A percentile compares a stretch with the other conserved stretches of the same genome.
phyloP scores from a whole-genome alignment of 2,797 vertebrate species.

The Picus viridis region DNA sequence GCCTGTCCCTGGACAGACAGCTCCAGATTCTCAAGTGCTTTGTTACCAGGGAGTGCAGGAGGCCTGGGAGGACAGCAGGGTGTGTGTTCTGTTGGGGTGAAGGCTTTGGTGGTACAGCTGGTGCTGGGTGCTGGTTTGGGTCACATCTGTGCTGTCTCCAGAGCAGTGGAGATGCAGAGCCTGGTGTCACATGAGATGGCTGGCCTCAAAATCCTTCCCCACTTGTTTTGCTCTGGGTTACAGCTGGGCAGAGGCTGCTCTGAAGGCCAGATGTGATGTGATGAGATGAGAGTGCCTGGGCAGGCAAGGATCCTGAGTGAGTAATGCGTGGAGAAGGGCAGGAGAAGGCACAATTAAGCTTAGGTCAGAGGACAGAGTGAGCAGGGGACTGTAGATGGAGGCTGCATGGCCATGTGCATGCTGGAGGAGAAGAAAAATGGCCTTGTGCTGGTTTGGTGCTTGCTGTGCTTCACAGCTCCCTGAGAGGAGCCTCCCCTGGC shows the following conservation, averaged over 20 bases:
- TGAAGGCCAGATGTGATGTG: constrained; percentile 12
- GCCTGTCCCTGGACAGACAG: background rate
- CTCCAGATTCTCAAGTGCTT: background rate
- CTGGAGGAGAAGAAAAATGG: background rate
- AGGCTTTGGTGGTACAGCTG: background rate
- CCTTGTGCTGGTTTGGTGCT: background rate
- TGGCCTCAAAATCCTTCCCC: background rate
- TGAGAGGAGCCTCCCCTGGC: background rate
- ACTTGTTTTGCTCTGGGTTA: background rate
- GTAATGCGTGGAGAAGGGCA: constrained; percentile 8
- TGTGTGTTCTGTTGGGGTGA: background rate
- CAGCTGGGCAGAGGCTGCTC: background rate
- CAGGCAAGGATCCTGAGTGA: background rate
- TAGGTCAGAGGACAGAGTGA: background rate
- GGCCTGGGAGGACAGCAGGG: background rate
- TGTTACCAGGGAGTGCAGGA: background rate
- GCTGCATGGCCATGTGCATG: background rate
- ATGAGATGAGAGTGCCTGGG: background rate
- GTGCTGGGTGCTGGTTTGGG: background rate
- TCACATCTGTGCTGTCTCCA: background rate
- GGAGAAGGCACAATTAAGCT: background rate
- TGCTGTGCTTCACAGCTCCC: background rate
- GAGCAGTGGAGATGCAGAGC: background rate
- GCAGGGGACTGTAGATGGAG: background rate
- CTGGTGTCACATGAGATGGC: accelerated